Conservation (phyloP, 2,797 vertebrate species). For the Peromyscus melanophrys region DNA sequence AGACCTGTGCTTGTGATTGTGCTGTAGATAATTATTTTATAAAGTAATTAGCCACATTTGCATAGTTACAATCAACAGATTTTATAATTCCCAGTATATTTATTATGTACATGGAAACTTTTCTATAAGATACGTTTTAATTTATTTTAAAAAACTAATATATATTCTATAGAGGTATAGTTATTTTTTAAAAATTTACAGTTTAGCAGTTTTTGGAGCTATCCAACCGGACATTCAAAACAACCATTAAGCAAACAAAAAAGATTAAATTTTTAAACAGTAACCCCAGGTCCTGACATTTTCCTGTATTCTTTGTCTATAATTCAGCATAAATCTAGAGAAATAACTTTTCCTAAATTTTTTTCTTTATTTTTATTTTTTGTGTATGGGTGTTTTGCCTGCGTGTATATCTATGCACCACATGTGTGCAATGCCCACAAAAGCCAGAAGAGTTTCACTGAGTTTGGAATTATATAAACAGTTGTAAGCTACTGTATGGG, state of each 20-base stretch:
- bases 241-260: background rate
- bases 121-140: background rate
- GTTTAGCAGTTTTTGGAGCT: conserved; percentile 11
- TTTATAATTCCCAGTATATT: conserved; percentile 53
- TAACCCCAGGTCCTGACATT: background rate
- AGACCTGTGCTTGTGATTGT: background rate
- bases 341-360: conserved; percentile 43
- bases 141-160: conserved; percentile 61
- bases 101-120: conserved; percentile 48
- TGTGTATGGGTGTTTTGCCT: background rate
- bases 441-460: background rate
- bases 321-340: background rate
- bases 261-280: background rate
- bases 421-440: background rate
- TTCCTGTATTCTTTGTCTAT: background rate
- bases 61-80: background rate
- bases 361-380: background rate
- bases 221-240: conserved; percentile 15
- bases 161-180: background rate
- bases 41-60: conserved; percentile 30
- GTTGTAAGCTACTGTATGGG: background rate
- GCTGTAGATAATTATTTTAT: conserved; percentile 40
- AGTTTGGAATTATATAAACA: background rate
- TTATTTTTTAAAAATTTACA: background rate
- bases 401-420: background rate